A percentile compares a stretch with the other conserved stretches of the same genome.
phyloP scores from a whole-genome alignment of 2,113 vertebrate species.

The Puntigrus tetrazona region DNA sequence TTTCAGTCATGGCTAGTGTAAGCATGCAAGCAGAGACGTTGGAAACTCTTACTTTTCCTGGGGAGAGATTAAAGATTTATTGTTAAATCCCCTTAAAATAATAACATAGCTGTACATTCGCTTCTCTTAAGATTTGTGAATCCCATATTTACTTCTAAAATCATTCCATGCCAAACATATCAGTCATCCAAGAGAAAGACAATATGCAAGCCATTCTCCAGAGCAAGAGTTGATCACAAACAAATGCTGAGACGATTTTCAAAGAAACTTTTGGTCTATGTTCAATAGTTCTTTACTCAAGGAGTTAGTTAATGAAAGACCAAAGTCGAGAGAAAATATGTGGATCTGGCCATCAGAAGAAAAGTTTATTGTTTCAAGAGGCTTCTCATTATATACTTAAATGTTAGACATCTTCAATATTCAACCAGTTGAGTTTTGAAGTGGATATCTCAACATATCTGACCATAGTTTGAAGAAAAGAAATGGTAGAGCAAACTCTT shows the following conservation, averaged over 20 bases:
- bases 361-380: background rate
- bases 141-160: background rate
- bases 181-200: background rate
- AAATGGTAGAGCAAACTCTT: background rate
- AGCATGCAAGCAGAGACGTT: background rate
- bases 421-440: background rate
- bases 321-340: background rate
- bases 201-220: background rate
- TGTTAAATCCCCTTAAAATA: constrained; percentile 7
- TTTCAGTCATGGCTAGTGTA: constrained; percentile 15
- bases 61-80: background rate
- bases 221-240: background rate
- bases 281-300: background rate
- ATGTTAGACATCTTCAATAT: too few species aligned
- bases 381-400: background rate
- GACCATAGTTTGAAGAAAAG: background rate
- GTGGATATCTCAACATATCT: background rate
- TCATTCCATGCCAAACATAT: background rate
- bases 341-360: background rate
- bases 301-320: background rate
- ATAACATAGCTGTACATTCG: background rate
- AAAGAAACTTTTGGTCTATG: background rate
- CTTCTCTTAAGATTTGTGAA: background rate
- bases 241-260: constrained; percentile 17
- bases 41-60: constrained; percentile 4